Evolutionary conservation across 2,797 vertebrate species (phyloP), one percentile per base, ranked within the genome.

Genomic region (Psittacula derbiana): DNA sequence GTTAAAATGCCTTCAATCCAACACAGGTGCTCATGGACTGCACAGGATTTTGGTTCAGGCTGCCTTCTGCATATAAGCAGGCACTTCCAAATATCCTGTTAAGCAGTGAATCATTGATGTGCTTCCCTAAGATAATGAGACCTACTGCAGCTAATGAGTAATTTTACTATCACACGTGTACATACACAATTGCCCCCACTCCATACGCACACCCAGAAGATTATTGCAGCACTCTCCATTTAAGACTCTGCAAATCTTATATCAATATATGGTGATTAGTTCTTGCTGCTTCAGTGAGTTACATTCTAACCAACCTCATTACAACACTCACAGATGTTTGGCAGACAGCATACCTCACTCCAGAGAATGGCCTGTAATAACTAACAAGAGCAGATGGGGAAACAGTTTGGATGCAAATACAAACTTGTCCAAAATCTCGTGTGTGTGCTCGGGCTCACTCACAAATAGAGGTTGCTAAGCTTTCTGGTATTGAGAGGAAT

Each of bases 321-420:
- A 80, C 81, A 93, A 62, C 81, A 75, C 41, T 84, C 83, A 50
- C 90, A 95, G 96, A 95, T 95, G 91, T 76, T 90, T 8, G 80
- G 76, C 79, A 88, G 91, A 60, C 81, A 58, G 23, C 90, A 89
- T 62, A 74, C 78, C 64, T 94, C 93, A 84, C 96, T 96, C 90
- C 60, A 65, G 91, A 94, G 76, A 93, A 92, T 2, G 64, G 75
- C 74, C 95, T 85, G 46, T 53, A 72, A 93, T 78, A 93, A 86
- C 91, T 20, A 72, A 73, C 81, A 60, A 55, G 80, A 97, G 81
- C 93, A 97, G 95, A 93, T 80, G 95, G 95, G 69, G n/a, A 92
- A 95, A 89, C 84, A 89, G 64, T 90, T 94, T 86, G 93, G 90
- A 94, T 50, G 80, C 49, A 91, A 95, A 94, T 30, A 78, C 10